Percentiles rank a stretch among this genome's conserved stretches.
phyloP scores from a whole-genome alignment of 2,113 vertebrate species.

The Aleadryas rufinucha region DNA sequence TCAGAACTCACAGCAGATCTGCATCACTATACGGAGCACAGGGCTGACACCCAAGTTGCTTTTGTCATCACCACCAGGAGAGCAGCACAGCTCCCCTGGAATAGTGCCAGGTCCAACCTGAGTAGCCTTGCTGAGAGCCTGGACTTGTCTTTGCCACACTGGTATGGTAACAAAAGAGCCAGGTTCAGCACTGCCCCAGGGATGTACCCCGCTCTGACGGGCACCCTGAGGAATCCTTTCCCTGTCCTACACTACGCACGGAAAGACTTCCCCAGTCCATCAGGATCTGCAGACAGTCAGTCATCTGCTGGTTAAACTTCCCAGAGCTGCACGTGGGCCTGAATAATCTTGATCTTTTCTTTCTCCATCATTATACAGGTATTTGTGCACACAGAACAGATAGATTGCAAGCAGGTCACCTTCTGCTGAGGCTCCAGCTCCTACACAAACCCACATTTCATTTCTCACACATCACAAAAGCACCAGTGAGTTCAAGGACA shows the following conservation, averaged over 20 bases:
- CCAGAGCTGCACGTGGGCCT: not conserved
- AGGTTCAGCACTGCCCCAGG: not conserved
- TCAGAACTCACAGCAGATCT: not conserved
- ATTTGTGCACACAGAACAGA: not conserved
- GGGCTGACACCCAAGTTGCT: not conserved
- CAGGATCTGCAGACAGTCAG: not conserved
- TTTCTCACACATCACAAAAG: not conserved
- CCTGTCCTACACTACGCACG: not conserved
- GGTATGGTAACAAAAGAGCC: not conserved
- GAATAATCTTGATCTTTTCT: not conserved
- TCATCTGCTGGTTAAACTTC: not conserved
- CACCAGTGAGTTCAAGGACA: constrained; percentile 44
- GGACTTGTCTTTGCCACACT: not conserved
- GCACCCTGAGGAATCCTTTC: not conserved
- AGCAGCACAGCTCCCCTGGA: not conserved
- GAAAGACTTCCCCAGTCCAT: not conserved
- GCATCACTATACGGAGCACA: rapidly evolving
- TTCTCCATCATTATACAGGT: not conserved
- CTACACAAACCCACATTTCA: not conserved
- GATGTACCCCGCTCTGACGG: not conserved
- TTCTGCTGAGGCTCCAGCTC: not conserved
- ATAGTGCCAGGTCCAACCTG: not conserved
- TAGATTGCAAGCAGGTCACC: not conserved
- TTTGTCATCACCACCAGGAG: not conserved
- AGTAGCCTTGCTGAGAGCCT: not conserved